phyloP scores from a whole-genome alignment of 1,140 invertebrate genomes.

The Papilio machaon region DNA sequence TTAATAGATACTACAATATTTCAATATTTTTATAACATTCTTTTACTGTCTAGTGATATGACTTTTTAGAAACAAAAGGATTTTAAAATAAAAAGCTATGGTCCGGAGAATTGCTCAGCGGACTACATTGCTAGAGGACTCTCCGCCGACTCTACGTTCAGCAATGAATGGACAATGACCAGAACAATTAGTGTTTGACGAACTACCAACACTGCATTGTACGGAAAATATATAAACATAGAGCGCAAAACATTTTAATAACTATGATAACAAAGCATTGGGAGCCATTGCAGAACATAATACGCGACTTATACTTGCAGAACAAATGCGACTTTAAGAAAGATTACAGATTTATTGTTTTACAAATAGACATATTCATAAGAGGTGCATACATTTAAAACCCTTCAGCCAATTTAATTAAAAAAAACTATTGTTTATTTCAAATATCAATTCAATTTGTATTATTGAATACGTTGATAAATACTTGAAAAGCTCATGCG shows the following conservation, averaged over 20 bases:
- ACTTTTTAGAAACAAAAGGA: constrained; percentile 32
- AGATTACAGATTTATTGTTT: too few species aligned
- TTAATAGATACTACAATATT: not conserved
- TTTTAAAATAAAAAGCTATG: constrained; percentile 11
- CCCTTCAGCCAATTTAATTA: too few species aligned
- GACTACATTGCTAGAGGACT: not conserved
- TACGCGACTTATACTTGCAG: too few species aligned
- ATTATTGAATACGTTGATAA: constrained; percentile 1
- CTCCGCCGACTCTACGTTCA: not conserved
- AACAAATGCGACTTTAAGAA: too few species aligned
- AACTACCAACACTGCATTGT: constrained; percentile 9
- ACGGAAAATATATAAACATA: constrained; percentile 8
- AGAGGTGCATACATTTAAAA: too few species aligned
- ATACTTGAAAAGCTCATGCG: constrained; percentile 15
- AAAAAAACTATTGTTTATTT: not conserved
- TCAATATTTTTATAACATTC: not conserved
- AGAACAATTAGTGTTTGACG: constrained; percentile 34
- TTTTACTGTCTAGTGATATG: not conserved
- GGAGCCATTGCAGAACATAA: not conserved
- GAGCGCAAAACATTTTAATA: not conserved
- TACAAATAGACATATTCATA: too few species aligned
- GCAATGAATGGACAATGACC: constrained; percentile 28
- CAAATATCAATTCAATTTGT: not conserved
- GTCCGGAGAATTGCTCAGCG: not conserved
- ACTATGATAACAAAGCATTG: not conserved